Evolutionary conservation across 1,140 invertebrate species (phyloP).

Genomic region (Calycopis cecrops): DNA sequence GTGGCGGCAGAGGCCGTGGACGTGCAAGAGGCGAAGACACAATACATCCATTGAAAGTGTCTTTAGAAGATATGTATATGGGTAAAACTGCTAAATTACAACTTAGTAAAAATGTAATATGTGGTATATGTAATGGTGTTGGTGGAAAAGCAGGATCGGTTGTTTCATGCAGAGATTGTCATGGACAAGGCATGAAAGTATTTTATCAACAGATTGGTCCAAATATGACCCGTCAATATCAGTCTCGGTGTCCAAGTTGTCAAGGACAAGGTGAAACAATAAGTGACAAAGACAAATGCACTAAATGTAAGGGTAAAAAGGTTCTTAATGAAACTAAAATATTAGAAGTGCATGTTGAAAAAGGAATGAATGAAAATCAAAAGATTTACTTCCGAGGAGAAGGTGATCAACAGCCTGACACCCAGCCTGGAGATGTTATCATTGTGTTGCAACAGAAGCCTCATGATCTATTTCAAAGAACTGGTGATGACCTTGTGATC

Average conservation of each 20-base stretch:
- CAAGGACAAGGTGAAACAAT: constrained; percentile 84
- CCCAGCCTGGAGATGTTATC: constrained; percentile 91
- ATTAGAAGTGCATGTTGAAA: constrained; percentile 92
- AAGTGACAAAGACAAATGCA: constrained; percentile 88
- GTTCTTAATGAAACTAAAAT: constrained; percentile 86
- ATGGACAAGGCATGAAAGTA: constrained; percentile 86
- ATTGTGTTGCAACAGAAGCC: constrained; percentile 90
- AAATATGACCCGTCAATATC: constrained; percentile 90
- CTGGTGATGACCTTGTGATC: constrained; percentile 85
- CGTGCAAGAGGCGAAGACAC: constrained; percentile 80
- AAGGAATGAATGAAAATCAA: constrained; percentile 92
- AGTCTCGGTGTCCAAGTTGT: constrained; percentile 83
- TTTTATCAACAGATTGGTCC: constrained; percentile 82
- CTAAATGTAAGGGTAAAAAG: constrained; percentile 88
- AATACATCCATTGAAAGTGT: constrained; percentile 83
- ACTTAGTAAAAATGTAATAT: constrained; percentile 91
- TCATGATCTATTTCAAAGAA: constrained; percentile 86
- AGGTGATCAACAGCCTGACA: constrained; percentile 92
- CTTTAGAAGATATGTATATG: constrained; percentile 94
- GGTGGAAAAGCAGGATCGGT: constrained; percentile 87
- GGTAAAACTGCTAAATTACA: constrained; percentile 90
- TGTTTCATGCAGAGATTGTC: constrained; percentile 83
- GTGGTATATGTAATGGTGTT: constrained; percentile 87
- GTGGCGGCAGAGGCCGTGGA: constrained; percentile 73
- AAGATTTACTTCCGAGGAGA: constrained; percentile 91